Percentiles rank a stretch among this genome's conserved stretches.
phyloP scores from a whole-genome alignment of 2,113 vertebrate species.

The Chamaetylas fuelleborni region DNA sequence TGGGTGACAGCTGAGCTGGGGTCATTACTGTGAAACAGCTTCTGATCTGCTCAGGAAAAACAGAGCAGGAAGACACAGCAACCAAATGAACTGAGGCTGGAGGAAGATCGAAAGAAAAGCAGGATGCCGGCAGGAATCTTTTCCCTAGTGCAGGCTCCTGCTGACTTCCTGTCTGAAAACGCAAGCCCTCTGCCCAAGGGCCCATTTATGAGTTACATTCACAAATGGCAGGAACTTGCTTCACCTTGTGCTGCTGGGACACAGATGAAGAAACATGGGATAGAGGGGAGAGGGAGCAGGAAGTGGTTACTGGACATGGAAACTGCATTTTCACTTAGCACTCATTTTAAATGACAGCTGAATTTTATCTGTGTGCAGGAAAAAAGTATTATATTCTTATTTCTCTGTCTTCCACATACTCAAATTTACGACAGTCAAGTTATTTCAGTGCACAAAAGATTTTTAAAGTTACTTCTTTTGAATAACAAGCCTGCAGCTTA shows the following conservation, averaged over 20 bases:
- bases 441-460: neutral
- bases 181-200: neutral
- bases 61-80: neutral
- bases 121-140: neutral
- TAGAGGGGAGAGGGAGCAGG: neutral
- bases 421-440: neutral
- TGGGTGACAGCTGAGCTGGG: neutral
- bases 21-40: neutral
- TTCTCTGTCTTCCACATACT: neutral
- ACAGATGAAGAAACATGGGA: neutral
- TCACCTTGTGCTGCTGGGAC: neutral
- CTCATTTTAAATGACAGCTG: neutral
- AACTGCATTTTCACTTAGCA: neutral
- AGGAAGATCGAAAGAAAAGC: neutral
- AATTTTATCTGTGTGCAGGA: neutral
- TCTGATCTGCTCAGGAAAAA: neutral
- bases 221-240: neutral
- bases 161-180: neutral
- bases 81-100: neutral
- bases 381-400: neutral
- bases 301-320: neutral
- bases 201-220: accelerated
- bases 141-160: neutral
- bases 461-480: neutral
- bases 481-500: neutral